Base-by-base conservation (phyloP, 2,888 invertebrate species). In the Calliscelio sp. region DNA sequence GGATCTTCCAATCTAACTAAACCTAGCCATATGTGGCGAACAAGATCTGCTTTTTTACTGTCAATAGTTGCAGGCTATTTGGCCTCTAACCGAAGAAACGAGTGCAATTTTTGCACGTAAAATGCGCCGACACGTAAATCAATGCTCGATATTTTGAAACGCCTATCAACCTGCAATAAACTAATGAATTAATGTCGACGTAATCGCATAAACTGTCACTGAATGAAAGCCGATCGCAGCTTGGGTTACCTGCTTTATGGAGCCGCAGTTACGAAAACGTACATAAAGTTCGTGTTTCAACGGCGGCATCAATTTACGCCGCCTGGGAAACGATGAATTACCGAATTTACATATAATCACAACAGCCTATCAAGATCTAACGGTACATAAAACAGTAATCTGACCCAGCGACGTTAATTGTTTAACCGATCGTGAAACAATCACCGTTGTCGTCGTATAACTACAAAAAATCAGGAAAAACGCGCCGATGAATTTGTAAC, bases 11-110 rank as follows among this genome's bases (percentile, higher is more conserved):
- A 59, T 7, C 5, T 6, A 41, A 70, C 49, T 4, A 41, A 75
- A 70, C 38, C 49, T 16, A 16, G 20, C 81, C 85, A 87, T 87
- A 88, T 87, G 87, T 63, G 86, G 73, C 66, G 84, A 82, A 65
- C 38, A 71, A 38, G 51, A 63, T 74, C 51, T 51, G 16, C 49
- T 63, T 41, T 74, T 61, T 55, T 18, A 25, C 46, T 59, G 75
- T 55, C 65, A 75, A 75, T 55, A 66, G 66, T 59, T 66, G 35
- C 16, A 8, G 65, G 55, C 55, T 28, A 65, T 65, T 73, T 24
- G 46, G 53, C 35, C 38, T 32, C 10, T 25, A 20, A 25, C 0
- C 55, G 32, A 53, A 53, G 22, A 22, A 18, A 25, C 41, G n/a
- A 41, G 35, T 14, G 35, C 35, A 35, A 44, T 44, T 49, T 49